These are phyloP conservation scores for Pluvialis apricaria DNA, from an alignment of 2,113 vertebrate species.

Conservation along the genomic window DNA sequence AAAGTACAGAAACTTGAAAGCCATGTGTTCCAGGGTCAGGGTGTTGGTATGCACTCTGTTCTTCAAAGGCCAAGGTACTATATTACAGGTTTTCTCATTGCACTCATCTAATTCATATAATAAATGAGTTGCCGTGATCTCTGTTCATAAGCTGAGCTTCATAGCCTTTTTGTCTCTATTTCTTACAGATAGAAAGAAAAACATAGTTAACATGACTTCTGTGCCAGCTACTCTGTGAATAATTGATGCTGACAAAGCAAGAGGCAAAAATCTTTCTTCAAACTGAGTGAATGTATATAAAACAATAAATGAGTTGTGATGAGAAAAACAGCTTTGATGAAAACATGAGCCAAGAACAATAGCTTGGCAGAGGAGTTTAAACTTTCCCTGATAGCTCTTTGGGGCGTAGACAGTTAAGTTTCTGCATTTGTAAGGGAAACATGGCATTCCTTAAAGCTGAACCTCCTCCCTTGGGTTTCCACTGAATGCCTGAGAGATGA, in stretches of 20 bases:
- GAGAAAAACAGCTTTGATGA: not conserved
- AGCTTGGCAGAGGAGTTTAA: not conserved
- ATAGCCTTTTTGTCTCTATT: not conserved
- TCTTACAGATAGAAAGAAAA: not conserved
- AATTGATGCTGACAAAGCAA: not conserved
- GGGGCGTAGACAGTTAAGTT: conserved; percentile 35
- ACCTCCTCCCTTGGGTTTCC: conserved; percentile 55
- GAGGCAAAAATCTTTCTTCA: not conserved
- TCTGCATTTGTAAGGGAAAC: conserved; percentile 18
- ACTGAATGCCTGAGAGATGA: conserved; percentile 62
- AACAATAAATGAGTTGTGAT: not conserved
- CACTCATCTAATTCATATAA: not conserved
- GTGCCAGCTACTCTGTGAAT: not conserved
- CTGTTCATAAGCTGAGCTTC: not conserved
- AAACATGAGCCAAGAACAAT: not conserved
- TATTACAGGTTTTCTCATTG: not conserved
- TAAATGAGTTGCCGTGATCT: not conserved
- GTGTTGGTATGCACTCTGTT: not conserved
- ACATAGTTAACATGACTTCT: not conserved
- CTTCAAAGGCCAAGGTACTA: not conserved
- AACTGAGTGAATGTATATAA: not conserved
- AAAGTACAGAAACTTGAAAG: not conserved
- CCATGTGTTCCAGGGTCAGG: not conserved
- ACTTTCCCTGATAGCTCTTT: conserved; percentile 5
- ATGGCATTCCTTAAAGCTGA: conserved; percentile 56